phyloP scores from a whole-genome alignment of 2,888 invertebrate genomes.

The Caenorhabditis sinica region DNA sequence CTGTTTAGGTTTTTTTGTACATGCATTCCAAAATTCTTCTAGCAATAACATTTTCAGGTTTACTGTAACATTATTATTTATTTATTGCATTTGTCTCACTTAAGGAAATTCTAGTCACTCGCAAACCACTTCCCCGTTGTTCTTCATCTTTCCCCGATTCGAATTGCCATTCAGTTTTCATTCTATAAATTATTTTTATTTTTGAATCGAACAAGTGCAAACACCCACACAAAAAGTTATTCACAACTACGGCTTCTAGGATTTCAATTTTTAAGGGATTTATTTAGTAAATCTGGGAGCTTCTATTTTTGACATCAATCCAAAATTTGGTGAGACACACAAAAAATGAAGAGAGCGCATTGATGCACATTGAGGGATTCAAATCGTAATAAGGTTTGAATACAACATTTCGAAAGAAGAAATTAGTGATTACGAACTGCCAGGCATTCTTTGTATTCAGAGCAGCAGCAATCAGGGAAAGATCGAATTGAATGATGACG shows the following conservation, averaged over 20 bases:
- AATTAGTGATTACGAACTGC: conserved; percentile 56
- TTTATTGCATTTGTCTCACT: conserved; percentile 56
- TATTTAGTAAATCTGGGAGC: conserved; percentile 35
- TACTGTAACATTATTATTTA: conserved; percentile 12
- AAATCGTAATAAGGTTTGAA: conserved; percentile 41
- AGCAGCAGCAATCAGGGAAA: conserved; percentile 35
- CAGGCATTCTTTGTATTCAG: conserved; percentile 43
- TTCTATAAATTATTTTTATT: conserved; percentile 39
- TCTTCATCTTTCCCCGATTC: conserved; percentile 26
- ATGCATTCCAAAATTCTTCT: conserved; percentile 33
- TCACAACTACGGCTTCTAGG: conserved; percentile 3
- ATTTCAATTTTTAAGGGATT: conserved; percentile 4
- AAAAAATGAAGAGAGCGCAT: conserved; percentile 18
- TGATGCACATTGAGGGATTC: conserved; percentile 23
- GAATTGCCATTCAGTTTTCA: conserved; percentile 39
- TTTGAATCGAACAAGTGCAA: background rate
- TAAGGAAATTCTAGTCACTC: conserved; percentile 57
- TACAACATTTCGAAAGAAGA: conserved; percentile 46
- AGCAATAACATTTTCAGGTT: conserved; percentile 43
- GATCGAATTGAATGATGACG: conserved; percentile 51
- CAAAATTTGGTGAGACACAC: conserved; percentile 40
- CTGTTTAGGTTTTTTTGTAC: conserved; percentile 27
- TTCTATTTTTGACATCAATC: conserved; percentile 35
- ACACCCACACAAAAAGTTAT: background rate
- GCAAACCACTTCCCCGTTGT: conserved; percentile 7